These are phyloP conservation scores for Drosophila mayaguana DNA, from an alignment of 2,888 invertebrate species.

Conservation along the genomic window DNA sequence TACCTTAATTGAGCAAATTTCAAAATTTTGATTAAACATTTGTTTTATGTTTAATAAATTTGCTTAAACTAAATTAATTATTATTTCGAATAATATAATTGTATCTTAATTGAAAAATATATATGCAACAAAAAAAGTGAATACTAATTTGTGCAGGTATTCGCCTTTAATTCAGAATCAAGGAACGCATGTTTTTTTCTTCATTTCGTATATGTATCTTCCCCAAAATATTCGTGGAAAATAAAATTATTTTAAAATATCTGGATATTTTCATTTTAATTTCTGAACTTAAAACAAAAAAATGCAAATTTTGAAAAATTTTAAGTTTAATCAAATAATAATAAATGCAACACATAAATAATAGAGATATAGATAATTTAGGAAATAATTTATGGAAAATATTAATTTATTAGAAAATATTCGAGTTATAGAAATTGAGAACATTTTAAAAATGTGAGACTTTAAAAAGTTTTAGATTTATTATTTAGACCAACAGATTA, in stretches of 20 bases:
- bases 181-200: slow-evolving; percentile 3
- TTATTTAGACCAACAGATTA: not conserved
- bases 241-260: not conserved
- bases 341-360: not conserved
- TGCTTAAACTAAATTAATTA: too few relatives aligned
- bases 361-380: not conserved
- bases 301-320: not conserved
- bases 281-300: not conserved
- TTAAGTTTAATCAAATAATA: not conserved
- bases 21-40: not conserved
- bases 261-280: not conserved
- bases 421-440: too few relatives aligned
- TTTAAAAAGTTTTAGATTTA: too few relatives aligned
- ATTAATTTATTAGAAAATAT: too few relatives aligned
- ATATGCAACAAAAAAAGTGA: not conserved
- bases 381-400: not conserved
- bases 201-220: too few relatives aligned
- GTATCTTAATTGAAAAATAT: not conserved
- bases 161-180: not conserved
- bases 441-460: too few relatives aligned
- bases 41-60: not conserved
- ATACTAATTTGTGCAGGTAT: not conserved
- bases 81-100: not conserved
- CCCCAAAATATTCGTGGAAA: not conserved
- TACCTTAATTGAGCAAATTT: not conserved